Base-by-base conservation (phyloP, 2,888 invertebrate species). In the Ennomos quercinarius region DNA sequence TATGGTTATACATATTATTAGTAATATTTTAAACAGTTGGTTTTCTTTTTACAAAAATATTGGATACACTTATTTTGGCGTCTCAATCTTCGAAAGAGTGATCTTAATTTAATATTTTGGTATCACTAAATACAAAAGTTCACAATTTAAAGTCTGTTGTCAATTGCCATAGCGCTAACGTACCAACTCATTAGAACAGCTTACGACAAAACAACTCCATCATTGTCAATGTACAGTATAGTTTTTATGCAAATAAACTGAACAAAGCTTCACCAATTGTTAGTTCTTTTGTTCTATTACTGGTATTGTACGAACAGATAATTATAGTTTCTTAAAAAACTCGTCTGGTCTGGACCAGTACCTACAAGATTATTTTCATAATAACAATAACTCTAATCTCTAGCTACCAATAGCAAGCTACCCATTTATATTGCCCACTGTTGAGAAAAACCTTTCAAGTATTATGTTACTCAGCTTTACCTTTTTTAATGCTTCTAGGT, bases 171-270 rank as follows among this genome's bases (percentile, higher is more conserved):
- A 48, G 42, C 38, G 49, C 42, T 47, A 42, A 64, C n/a, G n/a
- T n/a, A n/a, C n/a, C n/a, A n/a, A n/a, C n/a, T n/a, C n/a, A n/a
- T 38, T 42, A 50, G 61, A 54, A 55, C 49, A 54, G 34, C 40
- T 10, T 37, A 37, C 44, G 61, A 54, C 58, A 63, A 63, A 61
- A 64, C 57, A 57, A 57, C 48, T 56, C 55, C 42, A 49, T 64
- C 57, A 68, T 66, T 69, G 67, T 69, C 65, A 61, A 61, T 63
- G 64, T 61, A 54, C 66, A 57, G 57, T 63, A 64, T 57, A 61
- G 63, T 75, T 74, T 73, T 74, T 75, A 72, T 74, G 63, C 69
- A 72, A 73, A 74, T 73, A 66, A 66, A 65, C 61, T 53, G 51
- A 58, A 69, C 69, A 66, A 67, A 68, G 59, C 52, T 53, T 62